Evolutionary conservation across 2,797 vertebrate species (phyloP).

Genomic region (Caiman crocodilus): DNA sequence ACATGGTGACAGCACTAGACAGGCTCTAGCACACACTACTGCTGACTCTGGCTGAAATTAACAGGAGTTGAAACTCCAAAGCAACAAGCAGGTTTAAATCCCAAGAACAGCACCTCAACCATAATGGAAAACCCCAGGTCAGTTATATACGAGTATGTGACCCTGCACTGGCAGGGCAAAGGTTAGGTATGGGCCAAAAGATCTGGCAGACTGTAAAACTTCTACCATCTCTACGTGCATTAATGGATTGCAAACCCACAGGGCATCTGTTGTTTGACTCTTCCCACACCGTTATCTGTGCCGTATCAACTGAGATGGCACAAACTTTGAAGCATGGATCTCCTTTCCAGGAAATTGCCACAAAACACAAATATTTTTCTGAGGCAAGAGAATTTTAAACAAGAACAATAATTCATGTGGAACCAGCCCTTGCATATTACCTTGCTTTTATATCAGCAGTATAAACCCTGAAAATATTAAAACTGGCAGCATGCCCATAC

Average conservation of each 20-base stretch:
- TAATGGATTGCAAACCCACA: background rate
- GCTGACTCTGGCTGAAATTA: background rate
- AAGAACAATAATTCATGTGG: background rate
- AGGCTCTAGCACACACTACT: background rate
- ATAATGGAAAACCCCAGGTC: background rate
- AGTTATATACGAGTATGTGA: background rate
- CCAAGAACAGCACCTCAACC: background rate
- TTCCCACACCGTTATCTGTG: background rate
- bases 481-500: background rate
- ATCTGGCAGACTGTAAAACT: background rate
- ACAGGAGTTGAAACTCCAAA: background rate
- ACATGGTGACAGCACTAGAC: background rate
- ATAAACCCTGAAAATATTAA: background rate
- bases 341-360: background rate
- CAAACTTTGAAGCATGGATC: background rate
- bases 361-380: too few relatives aligned
- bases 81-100: background rate
- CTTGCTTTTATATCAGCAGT: background rate
- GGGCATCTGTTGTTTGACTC: background rate
- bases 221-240: background rate
- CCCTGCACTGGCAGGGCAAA: background rate
- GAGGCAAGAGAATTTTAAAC: background rate
- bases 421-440: background rate
- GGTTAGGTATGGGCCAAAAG: background rate
- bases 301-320: background rate